These are phyloP conservation scores for Scrobipalpa atriplicella DNA, from an alignment of 2,888 invertebrate species.

Conservation along the genomic window DNA sequence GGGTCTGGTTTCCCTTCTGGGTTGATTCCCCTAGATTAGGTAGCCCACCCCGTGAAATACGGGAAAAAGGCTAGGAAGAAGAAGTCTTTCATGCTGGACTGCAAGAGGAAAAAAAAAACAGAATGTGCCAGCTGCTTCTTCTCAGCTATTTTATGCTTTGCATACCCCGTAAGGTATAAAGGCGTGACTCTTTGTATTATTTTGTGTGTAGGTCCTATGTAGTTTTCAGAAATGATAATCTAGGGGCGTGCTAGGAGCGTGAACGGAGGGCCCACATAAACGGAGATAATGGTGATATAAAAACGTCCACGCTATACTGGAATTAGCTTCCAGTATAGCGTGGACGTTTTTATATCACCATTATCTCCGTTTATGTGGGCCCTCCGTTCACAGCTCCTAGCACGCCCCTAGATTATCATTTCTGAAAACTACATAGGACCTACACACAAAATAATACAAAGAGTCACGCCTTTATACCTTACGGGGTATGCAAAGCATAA, in stretches of 20 bases:
- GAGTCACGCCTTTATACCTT: too few relatives aligned
- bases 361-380: slow-evolving; percentile 43
- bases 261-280: slow-evolving; percentile 39
- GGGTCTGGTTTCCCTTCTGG: too few relatives aligned
- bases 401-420: slow-evolving; percentile 48
- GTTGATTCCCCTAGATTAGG: too few relatives aligned
- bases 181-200: neutral
- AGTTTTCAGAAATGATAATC: slow-evolving; percentile 15
- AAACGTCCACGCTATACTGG: slow-evolving; percentile 65
- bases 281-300: slow-evolving; percentile 52
- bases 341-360: slow-evolving; percentile 57
- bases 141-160: too few relatives aligned
- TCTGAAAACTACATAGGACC: neutral
- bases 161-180: too few relatives aligned
- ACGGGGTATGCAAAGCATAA: too few relatives aligned
- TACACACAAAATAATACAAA: too few relatives aligned
- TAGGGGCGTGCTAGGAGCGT: slow-evolving; percentile 52
- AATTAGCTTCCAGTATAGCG: slow-evolving; percentile 71
- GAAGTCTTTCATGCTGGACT: too few relatives aligned
- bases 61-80: too few relatives aligned
- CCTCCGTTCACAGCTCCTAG: slow-evolving; percentile 39
- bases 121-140: too few relatives aligned
- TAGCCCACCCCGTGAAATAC: too few relatives aligned
- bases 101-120: too few relatives aligned
- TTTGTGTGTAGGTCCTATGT: neutral